Percentiles rank a stretch among this genome's conserved stretches.
Evolutionary conservation across 2,113 vertebrate species (phyloP).

Genomic region (Daphoenositta chrysoptera): DNA sequence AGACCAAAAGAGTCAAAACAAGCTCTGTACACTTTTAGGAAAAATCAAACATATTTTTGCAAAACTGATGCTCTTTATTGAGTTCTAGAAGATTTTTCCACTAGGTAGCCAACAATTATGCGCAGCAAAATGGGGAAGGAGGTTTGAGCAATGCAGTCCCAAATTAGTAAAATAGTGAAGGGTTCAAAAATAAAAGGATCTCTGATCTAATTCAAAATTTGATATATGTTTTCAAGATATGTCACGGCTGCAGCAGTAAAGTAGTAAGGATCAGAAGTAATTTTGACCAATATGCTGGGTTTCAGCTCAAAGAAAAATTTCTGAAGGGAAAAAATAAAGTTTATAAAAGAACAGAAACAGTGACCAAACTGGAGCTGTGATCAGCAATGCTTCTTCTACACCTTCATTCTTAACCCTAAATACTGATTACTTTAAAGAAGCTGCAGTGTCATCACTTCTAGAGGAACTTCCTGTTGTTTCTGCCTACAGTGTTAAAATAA

Average conservation of each 20-base stretch:
- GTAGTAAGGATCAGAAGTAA: background rate
- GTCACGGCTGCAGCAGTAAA: background rate
- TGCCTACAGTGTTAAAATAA: background rate
- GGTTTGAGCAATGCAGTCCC: background rate
- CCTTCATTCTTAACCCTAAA: constrained; percentile 11
- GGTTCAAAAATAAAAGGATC: background rate
- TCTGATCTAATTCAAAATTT: background rate
- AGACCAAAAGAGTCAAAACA: background rate
- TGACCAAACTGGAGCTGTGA: background rate
- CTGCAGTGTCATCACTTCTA: background rate
- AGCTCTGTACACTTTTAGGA: background rate
- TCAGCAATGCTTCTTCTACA: background rate
- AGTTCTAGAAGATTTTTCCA: background rate
- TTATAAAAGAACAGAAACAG: background rate
- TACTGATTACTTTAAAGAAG: background rate
- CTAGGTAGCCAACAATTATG: background rate
- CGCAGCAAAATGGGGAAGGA: background rate
- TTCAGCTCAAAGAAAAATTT: background rate
- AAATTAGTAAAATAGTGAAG: background rate
- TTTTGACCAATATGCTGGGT: background rate
- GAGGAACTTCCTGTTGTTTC: background rate
- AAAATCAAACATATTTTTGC: background rate
- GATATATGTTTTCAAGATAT: background rate
- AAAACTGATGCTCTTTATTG: background rate
- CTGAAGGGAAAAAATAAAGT: background rate